Evolutionary conservation across 2,888 invertebrate species (phyloP).

Genomic region (Himalopsyche kuldschensis): DNA sequence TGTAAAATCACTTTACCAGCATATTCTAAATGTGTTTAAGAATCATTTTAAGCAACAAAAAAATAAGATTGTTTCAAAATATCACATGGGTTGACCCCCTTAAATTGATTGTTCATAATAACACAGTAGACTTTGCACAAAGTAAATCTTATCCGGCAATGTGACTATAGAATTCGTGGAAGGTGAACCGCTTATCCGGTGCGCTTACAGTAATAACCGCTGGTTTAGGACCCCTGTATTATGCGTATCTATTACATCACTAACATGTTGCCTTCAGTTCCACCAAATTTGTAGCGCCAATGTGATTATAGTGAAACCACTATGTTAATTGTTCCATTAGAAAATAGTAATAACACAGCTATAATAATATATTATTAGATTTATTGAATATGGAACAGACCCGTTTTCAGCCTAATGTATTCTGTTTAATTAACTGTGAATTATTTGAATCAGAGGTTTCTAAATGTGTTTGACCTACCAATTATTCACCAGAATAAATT

Average conservation of each 20-base stretch:
- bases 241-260: background rate
- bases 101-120: no score
- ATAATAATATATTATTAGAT: background rate
- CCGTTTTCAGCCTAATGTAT: background rate
- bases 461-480: no score
- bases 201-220: background rate
- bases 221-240: background rate
- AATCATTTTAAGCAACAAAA: no score
- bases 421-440: background rate
- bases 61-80: no score
- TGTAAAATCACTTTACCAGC: no score
- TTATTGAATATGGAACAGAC: background rate
- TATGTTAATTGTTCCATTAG: background rate
- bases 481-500: no score
- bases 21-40: no score
- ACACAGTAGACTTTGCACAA: no score
- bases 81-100: no score
- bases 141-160: no score
- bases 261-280: slow-evolving; percentile 2
- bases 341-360: background rate
- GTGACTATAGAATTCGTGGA: no score
- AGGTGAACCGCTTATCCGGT: background rate
- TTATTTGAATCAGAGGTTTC: background rate
- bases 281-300: slow-evolving; percentile 10
- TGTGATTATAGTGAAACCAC: slow-evolving; percentile 24